A percentile compares a stretch with the other conserved stretches of the same genome.
phyloP scores from a whole-genome alignment of 2,888 invertebrate species.

The Xylophagus ater region DNA sequence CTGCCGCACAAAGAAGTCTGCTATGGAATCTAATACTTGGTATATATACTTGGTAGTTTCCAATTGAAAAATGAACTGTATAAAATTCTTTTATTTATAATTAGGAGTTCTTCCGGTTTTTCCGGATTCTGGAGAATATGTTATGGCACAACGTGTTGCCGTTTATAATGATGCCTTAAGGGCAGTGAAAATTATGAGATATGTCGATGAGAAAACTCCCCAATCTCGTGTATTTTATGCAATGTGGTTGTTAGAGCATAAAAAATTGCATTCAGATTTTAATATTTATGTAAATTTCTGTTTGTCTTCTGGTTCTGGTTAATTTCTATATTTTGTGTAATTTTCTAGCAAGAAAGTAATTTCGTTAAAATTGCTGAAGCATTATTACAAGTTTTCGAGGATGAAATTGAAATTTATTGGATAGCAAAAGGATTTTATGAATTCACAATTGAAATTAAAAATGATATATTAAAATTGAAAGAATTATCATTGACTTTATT shows the following conservation, averaged over 20 bases:
- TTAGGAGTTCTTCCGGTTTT: conserved; percentile 67
- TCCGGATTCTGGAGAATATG: conserved; percentile 62
- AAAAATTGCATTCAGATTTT: conserved; percentile 46
- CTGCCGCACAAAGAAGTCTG: conserved; percentile 59
- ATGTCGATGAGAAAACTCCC: conserved; percentile 52
- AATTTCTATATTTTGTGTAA: conserved; percentile 11
- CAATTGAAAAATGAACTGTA: too few species aligned
- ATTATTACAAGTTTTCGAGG: conserved; percentile 57
- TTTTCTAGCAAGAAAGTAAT: conserved; percentile 42
- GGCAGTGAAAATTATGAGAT: conserved; percentile 56
- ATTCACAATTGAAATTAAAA: conserved; percentile 53
- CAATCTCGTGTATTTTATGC: conserved; percentile 57
- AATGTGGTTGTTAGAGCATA: conserved; percentile 73
- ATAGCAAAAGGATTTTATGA: conserved; percentile 64
- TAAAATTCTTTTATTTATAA: conserved; percentile 20
- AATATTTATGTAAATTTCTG: conserved; percentile 38
- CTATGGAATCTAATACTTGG: conserved; percentile 81
- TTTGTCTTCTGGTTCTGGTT: too few species aligned
- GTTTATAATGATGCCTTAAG: conserved; percentile 65
- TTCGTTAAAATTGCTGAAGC: conserved; percentile 58
- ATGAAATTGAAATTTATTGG: conserved; percentile 75
- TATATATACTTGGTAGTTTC: conserved; percentile 27
- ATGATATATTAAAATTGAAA: conserved; percentile 52
- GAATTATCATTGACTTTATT: conserved; percentile 56
- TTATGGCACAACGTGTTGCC: conserved; percentile 58